A percentile compares a stretch with the other conserved stretches of the same genome.
phyloP scores from a whole-genome alignment of 2,888 invertebrate genomes.

The Drosophila macrospina region DNA sequence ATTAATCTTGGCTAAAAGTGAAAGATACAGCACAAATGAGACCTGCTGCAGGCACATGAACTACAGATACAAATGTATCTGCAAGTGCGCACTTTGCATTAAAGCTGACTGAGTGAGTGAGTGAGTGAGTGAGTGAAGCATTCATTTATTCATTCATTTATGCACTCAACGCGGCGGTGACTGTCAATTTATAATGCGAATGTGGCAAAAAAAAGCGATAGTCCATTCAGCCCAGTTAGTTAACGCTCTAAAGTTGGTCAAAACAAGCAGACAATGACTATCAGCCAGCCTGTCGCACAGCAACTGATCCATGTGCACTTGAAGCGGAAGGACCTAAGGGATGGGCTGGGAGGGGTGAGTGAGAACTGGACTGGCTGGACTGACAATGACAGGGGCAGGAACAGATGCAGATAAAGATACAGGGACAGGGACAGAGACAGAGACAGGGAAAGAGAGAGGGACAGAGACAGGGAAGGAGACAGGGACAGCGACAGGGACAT shows the following conservation, averaged over 20 bases:
- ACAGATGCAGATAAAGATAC: constrained; percentile 17
- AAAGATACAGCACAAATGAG: constrained; percentile 27
- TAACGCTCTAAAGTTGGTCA: constrained; percentile 62
- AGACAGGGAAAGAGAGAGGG: background rate
- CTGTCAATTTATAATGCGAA: constrained; percentile 63
- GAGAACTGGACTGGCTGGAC: constrained; percentile 4
- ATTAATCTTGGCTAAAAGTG: constrained; percentile 42
- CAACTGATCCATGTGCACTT: constrained; percentile 71
- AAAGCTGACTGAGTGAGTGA: constrained; percentile 10
- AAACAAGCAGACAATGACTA: constrained; percentile 64
- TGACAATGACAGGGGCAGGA: constrained; percentile 37
- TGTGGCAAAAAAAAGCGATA: constrained; percentile 43
- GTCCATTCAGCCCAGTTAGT: constrained; percentile 43
- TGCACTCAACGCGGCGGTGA: constrained; percentile 37
- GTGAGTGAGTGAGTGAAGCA: constrained; percentile 10
- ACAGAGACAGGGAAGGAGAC: constrained; percentile 9
- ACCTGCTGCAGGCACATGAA: constrained; percentile 28
- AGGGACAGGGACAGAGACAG: constrained; percentile 31
- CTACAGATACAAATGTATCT: constrained; percentile 40
- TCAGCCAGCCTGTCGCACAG: constrained; percentile 61
- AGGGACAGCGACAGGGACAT: constrained; percentile 10
- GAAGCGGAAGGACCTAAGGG: constrained; percentile 58
- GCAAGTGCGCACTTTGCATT: constrained; percentile 21
- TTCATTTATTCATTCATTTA: constrained; percentile 56
- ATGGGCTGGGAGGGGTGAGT: background rate